A percentile compares a stretch with the other conserved stretches of the same genome.
phyloP scores from a whole-genome alignment of 2,888 invertebrate genomes.

The Mimumesa dahlbomi region DNA sequence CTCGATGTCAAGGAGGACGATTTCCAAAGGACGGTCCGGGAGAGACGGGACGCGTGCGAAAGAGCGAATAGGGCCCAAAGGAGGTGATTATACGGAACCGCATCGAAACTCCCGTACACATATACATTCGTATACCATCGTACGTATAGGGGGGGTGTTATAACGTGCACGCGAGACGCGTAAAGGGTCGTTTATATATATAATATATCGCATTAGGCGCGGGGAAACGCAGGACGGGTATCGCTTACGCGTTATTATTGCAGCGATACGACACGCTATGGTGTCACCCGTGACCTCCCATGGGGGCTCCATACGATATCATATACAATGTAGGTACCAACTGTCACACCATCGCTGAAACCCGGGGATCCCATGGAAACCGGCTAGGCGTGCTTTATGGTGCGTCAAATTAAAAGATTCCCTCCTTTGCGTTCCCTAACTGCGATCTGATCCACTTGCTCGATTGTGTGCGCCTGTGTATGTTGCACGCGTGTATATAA shows the following conservation, averaged over 20 bases:
- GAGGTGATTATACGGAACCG: constrained; percentile 73
- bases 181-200: constrained; percentile 48
- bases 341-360: constrained; percentile 71
- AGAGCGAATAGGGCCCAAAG: constrained; percentile 76
- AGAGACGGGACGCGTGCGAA: constrained; percentile 62
- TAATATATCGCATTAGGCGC: constrained; percentile 73
- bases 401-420: constrained; percentile 81
- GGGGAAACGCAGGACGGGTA: constrained; percentile 67
- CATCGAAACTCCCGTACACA: constrained; percentile 38
- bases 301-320: constrained; percentile 72
- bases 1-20: constrained; percentile 61
- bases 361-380: constrained; percentile 67
- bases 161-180: constrained; percentile 14
- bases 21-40: constrained; percentile 52
- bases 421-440: constrained; percentile 75
- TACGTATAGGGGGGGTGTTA: constrained; percentile 17
- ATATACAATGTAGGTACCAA: constrained; percentile 76
- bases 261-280: constrained; percentile 79
- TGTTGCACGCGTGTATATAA: not conserved
- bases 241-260: constrained; percentile 80
- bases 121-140: constrained; percentile 18
- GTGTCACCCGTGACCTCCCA: constrained; percentile 78
- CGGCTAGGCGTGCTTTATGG: constrained; percentile 79
- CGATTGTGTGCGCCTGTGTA: not conserved
- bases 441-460: constrained; percentile 73